These are phyloP conservation scores for Gymnobelideus leadbeateri DNA, from an alignment of 2,113 vertebrate species.

Conservation along the genomic window DNA sequence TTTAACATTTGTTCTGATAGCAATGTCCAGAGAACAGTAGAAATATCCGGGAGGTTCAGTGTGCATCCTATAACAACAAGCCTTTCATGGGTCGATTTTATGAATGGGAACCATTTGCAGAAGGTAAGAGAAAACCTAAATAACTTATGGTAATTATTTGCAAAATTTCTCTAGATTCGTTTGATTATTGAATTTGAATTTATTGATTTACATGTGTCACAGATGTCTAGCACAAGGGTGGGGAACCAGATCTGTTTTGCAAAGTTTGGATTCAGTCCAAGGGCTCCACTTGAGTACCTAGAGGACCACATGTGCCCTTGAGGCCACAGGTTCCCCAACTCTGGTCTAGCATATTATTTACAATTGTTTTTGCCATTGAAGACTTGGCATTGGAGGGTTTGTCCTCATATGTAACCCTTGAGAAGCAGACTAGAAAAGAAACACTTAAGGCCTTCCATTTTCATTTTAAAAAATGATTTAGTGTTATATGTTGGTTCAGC, in stretches of 20 bases:
- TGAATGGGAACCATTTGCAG: slow-evolving; percentile 96
- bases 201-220: neutral
- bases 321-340: no score
- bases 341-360: neutral
- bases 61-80: slow-evolving; percentile 94
- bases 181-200: neutral
- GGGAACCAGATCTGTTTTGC: no score
- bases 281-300: no score
- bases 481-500: neutral
- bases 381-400: neutral
- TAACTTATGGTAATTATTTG: slow-evolving; percentile 27
- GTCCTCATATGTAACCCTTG: neutral
- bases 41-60: slow-evolving; percentile 93
- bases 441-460: neutral
- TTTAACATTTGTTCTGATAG: slow-evolving; percentile 79
- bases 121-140: slow-evolving; percentile 87
- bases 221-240: neutral
- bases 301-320: no score
- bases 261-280: no score
- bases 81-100: slow-evolving; percentile 97
- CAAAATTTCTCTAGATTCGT: neutral
- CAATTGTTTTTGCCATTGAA: neutral
- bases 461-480: slow-evolving; percentile 9
- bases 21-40: slow-evolving; percentile 91
- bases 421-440: neutral